phyloP scores from a whole-genome alignment of 2,797 vertebrate genomes.

The Microctenopoma steveboyesi region DNA sequence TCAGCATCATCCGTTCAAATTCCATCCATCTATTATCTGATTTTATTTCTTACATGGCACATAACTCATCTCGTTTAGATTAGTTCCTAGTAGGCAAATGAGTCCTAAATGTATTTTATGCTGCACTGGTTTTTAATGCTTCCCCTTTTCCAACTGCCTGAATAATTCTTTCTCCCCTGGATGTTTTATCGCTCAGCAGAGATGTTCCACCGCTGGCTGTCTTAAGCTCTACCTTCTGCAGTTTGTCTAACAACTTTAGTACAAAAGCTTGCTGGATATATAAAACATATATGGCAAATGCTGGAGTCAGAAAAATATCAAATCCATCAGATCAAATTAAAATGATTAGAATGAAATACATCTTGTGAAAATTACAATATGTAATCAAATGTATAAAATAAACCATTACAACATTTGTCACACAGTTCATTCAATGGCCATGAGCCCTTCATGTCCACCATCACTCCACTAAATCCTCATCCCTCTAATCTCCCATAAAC shows the following conservation, averaged over 20 bases:
- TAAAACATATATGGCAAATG: background rate
- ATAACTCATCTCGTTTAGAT: conserved; percentile 70
- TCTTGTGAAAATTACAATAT: background rate
- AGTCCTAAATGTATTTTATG: conserved; percentile 66
- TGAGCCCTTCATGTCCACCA: conserved; percentile 61
- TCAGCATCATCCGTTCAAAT: conserved; percentile 39
- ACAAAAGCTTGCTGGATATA: conserved; percentile 3
- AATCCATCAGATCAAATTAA: background rate
- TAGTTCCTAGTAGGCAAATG: conserved; percentile 63
- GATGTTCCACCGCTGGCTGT: conserved; percentile 44
- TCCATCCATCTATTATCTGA: conserved; percentile 49
- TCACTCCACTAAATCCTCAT: conserved; percentile 63
- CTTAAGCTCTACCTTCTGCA: conserved; percentile 39
- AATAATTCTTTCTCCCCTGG: conserved; percentile 53
- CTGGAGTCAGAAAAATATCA: background rate
- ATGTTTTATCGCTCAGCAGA: conserved; percentile 57
- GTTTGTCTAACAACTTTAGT: conserved; percentile 63
- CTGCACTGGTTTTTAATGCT: conserved; percentile 44
- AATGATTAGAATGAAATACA: background rate
- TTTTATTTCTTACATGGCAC: conserved; percentile 60
- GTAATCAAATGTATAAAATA: background rate
- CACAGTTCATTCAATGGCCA: conserved; percentile 37
- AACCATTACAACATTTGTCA: conserved; percentile 30
- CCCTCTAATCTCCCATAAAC: conserved; percentile 70
- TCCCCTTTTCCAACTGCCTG: conserved; percentile 45